phyloP scores from a whole-genome alignment of 2,888 invertebrate species.

The Eledone cirrhosa region DNA sequence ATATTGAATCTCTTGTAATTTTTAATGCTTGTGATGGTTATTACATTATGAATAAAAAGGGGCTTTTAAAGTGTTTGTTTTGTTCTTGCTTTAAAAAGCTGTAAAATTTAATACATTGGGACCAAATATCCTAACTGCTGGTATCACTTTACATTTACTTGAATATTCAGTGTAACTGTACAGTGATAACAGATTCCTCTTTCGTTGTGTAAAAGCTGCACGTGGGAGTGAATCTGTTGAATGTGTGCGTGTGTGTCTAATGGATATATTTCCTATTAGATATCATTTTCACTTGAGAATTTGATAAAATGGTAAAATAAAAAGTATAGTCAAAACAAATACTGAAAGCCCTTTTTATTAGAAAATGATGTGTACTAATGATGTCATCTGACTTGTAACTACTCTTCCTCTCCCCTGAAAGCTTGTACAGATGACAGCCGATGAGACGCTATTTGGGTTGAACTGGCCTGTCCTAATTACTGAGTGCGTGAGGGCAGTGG shows the following conservation, averaged over 20 bases:
- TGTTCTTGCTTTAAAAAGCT: too few species aligned
- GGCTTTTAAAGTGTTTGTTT: conserved; percentile 26
- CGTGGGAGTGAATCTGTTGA: too few species aligned
- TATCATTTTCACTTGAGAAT: too few species aligned
- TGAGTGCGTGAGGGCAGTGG: conserved; percentile 28
- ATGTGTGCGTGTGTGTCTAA: too few species aligned
- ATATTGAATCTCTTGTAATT: conserved; percentile 24
- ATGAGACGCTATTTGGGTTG: conserved; percentile 28
- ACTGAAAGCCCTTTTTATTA: conserved; percentile 16
- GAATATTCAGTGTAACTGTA: too few species aligned
- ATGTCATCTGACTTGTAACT: conserved; percentile 27
- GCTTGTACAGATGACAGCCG: conserved; percentile 30
- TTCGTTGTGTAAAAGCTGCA: too few species aligned
- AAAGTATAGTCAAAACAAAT: conserved; percentile 1
- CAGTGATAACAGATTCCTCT: too few species aligned
- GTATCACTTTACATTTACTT: too few species aligned
- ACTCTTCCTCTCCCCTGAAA: conserved; percentile 29
- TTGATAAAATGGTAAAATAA: too few species aligned
- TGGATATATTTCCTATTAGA: too few species aligned
- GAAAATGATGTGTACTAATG: conserved; percentile 19
- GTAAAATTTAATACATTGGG: too few species aligned
- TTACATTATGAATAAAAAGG: conserved; percentile 14
- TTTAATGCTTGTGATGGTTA: conserved; percentile 27
- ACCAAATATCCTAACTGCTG: too few species aligned
- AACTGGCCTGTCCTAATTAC: conserved; percentile 21